Evolutionary conservation across 2,113 vertebrate species (phyloP), one percentile per base, ranked within the genome.

Genomic region (Mesitornis unicolor): DNA sequence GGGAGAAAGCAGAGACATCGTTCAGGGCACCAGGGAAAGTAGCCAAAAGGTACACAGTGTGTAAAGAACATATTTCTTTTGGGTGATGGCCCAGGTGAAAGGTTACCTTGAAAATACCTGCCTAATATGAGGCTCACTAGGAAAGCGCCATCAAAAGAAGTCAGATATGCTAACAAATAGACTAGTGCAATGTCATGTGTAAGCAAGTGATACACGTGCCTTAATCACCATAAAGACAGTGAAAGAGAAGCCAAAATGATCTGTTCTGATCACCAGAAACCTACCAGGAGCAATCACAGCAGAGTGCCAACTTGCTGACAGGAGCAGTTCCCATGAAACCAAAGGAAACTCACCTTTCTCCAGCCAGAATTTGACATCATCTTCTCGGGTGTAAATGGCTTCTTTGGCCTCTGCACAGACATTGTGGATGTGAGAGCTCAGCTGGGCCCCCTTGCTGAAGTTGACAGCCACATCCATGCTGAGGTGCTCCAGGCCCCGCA

Each of bases 341-440:
- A 0, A 31, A 2, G 28, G 57, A 26, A 36, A 21, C 65, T 60
- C 90, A 99, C 98, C 97, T 98, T 98, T 98, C 89, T 99, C 98
- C 96, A 99, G 97, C 99, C 99, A 99, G 97, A 99, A 98, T 86
- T 95, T 98, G 92, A 98, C 98, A 19, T 99, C 99, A 11, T 98
- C 98, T 94, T 99, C 99, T 3, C 99, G 98, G 26, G 99, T 98
- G 94, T 99, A 99, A 78, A 99, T 98, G 47, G 99, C 98, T 43
- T 99, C 99, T 3, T 45, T 94, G n/a, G 99, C 99, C 94, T 99
- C 99, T 0, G 99, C 98, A 31, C 99, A 99, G 89, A 99, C 98
- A 19, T 99, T 99, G 97, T 98, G 98, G 88, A 99, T 97, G 91
- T 99, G 99, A 60, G 98, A 95, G 94, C 99, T 99, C 82, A 99